Percentiles rank a stretch among this genome's conserved stretches.
Conservation (phyloP, 2,797 vertebrate genomes). For the Scleropages formosus region DNA sequence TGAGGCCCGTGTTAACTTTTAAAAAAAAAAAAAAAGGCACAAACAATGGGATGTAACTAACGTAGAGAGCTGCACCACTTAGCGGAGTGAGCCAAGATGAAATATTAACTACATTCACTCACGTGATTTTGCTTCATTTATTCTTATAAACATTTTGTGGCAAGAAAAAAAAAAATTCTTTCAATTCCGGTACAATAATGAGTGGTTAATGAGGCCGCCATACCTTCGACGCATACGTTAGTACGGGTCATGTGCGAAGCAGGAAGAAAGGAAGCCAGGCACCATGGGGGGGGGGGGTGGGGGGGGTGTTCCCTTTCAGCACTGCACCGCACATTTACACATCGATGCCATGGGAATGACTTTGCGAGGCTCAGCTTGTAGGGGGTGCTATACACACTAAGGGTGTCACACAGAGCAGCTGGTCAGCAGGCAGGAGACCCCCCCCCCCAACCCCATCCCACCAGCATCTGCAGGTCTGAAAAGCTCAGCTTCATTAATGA, state of each 20-base stretch:
- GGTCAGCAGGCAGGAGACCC: background rate
- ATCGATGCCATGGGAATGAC: background rate
- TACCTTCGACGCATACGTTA: slow-evolving; percentile 12
- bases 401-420: background rate
- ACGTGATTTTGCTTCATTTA: background rate
- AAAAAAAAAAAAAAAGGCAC: no score
- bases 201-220: slow-evolving; percentile 9
- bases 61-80: no score
- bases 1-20: no score
- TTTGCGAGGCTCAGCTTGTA: slow-evolving; percentile 2
- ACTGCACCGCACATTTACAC: slow-evolving; percentile 4
- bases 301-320: background rate
- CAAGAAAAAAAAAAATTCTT: slow-evolving; percentile 10
- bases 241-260: slow-evolving; percentile 16
- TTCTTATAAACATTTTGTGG: background rate
- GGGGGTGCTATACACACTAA: slow-evolving; percentile 18
- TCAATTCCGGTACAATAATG: slow-evolving; percentile 31
- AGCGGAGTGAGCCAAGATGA: background rate
- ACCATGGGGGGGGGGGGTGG: no score
- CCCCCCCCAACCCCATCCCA: background rate
- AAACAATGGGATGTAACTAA: no score
- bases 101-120: background rate
- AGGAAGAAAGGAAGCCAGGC: background rate
- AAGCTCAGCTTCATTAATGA: slow-evolving; percentile 11
- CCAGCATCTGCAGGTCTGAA: background rate